phyloP scores from a whole-genome alignment of 2,113 vertebrate species.

The cat (Felis catus) region DNA sequence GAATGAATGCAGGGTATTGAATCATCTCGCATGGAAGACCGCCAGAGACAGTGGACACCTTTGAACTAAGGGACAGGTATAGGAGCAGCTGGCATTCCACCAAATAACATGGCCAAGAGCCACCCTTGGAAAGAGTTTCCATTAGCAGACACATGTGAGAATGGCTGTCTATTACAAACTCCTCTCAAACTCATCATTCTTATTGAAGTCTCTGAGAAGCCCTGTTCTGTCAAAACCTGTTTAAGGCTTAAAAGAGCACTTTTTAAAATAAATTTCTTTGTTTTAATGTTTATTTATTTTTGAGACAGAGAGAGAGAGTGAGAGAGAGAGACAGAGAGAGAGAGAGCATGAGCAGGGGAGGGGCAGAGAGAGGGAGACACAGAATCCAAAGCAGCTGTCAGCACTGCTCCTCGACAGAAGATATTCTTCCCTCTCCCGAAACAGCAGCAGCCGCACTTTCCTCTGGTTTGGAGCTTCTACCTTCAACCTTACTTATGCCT shows the following conservation, averaged over 20 bases:
- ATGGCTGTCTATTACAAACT: fast-evolving
- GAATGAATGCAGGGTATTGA: neutral
- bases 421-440: neutral
- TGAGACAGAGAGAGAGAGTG: no score
- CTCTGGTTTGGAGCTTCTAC: neutral
- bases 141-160: neutral
- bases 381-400: no score
- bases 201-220: neutral
- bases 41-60: neutral
- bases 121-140: neutral
- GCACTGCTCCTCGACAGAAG: fast-evolving
- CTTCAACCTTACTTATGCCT: neutral
- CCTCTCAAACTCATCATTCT: neutral
- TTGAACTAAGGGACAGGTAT: neutral
- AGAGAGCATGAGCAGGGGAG: no score
- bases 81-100: neutral
- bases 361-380: no score
- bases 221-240: neutral
- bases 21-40: neutral
- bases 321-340: no score
- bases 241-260: neutral
- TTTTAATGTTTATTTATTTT: no score
- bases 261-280: no score
- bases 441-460: fast-evolving
- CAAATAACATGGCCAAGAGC: neutral